Base-by-base conservation (phyloP, 2,113 vertebrate genomes). In the Nycticryphes semicollaris region DNA sequence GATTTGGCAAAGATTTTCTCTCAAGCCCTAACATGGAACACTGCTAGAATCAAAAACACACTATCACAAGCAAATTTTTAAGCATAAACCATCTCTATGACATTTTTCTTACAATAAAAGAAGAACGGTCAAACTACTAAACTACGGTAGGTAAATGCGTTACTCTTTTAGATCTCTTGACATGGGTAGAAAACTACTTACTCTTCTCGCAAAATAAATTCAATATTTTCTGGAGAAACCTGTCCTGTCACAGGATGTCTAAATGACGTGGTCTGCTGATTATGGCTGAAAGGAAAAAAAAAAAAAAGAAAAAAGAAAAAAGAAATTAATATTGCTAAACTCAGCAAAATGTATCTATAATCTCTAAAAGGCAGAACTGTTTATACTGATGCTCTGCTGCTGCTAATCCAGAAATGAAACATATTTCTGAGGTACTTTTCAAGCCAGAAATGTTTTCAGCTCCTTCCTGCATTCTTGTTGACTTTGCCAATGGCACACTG, bases 221-320 rank as follows among this genome's bases (percentile, higher is more conserved):
- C 99, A 79, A 97, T 98, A 96, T 99, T 99, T 98, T 99, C 99
- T 67, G 99, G 98, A 91, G 99, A 99, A 97, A 99, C 99, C 96
- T 99, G 98, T 94, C 99, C 98, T 27, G 99, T 99, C 97, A 99
- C 98, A 94, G 99, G 99, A 97, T 99, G 99, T 81, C 98, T 98
- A 98, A 99, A 99, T 4, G 99, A 98, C 18, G 99, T 99, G 77
- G 98, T 97, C 97, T 98, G 99, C 96, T 99, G 98, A 98, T 99
- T 99, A 98, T 99, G 99, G 98, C 99, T 99, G 97, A 89, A 98
- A 95, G 68, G 94, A 63, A 56, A 88, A 94, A 84, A 69, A 63
- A 60, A 84, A 85, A 75, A 77, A 67, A 54, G 75, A 54, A 90
- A 92, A 77, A 84, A 41, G 31, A 76, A 79, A 66, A 84, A 89